A percentile compares a stretch with the other conserved stretches of the same genome.
Evolutionary conservation across 2,113 vertebrate species (phyloP).

Genomic region (Ranitomeya imitator): DNA sequence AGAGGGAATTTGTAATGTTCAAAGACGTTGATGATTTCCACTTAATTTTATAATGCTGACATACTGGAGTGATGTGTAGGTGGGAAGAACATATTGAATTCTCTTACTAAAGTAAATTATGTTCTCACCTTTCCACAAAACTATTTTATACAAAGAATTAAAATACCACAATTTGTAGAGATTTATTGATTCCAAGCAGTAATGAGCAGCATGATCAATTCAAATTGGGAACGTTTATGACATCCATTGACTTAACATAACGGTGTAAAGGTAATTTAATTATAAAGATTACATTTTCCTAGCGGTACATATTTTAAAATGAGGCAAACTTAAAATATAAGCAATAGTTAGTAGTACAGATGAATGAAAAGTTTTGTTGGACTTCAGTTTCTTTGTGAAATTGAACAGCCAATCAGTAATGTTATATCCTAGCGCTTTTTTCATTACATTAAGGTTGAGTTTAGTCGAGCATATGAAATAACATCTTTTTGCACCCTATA

Average conservation of each 20-base stretch:
- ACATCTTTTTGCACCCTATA: too few species aligned
- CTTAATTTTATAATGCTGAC: neutral
- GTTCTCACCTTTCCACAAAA: neutral
- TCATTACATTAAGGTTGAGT: too few species aligned
- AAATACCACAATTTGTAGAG: neutral
- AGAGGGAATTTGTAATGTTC: too few species aligned
- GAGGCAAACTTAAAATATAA: too few species aligned
- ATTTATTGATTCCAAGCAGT: neutral
- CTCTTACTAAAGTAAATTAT: neutral
- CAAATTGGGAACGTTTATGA: neutral
- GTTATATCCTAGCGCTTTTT: too few species aligned
- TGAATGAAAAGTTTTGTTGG: too few species aligned
- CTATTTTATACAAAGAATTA: neutral
- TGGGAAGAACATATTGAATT: neutral
- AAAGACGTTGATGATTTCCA: too few species aligned
- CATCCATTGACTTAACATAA: constrained; percentile 1
- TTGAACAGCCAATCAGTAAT: too few species aligned
- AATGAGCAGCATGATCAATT: neutral
- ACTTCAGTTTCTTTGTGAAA: neutral
- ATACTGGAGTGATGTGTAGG: neutral
- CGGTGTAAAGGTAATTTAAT: neutral
- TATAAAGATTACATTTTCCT: neutral
- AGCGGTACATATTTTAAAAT: too few species aligned
- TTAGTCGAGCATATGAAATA: too few species aligned
- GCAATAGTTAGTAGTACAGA: too few species aligned